These are phyloP conservation scores for Gymnocheta viridis DNA, from an alignment of 2,888 invertebrate genomes.

Conservation along the genomic window DNA sequence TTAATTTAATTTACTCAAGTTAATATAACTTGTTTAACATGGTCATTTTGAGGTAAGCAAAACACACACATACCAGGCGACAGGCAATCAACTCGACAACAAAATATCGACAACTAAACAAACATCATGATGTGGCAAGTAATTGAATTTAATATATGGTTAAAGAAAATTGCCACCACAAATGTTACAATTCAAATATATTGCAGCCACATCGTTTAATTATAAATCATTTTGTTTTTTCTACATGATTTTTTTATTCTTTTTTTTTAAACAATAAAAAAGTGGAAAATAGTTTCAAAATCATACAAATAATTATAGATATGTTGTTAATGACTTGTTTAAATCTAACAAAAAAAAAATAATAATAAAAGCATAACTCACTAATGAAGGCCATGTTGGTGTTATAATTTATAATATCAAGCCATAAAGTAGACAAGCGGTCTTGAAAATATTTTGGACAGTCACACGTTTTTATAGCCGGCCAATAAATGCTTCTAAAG, in stretches of 20 bases:
- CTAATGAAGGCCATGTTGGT: conserved; percentile 51
- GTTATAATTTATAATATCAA: conserved; percentile 29
- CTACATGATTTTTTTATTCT: neutral
- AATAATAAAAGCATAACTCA: neutral
- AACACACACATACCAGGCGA: conserved; percentile 2
- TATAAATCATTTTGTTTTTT: conserved; percentile 52
- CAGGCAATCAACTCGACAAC: neutral
- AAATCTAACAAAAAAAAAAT: conserved; percentile 8
- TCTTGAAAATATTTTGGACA: conserved; percentile 24
- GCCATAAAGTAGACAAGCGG: conserved; percentile 10
- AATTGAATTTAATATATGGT: conserved; percentile 65
- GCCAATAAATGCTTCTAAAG: neutral
- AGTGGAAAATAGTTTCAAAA: neutral
- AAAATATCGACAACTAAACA: conserved; percentile 33
- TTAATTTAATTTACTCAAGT: conserved; percentile 71
- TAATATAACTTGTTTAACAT: conserved; percentile 69
- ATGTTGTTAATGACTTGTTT: conserved; percentile 63
- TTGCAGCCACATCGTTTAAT: conserved; percentile 34
- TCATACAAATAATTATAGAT: conserved; percentile 8
- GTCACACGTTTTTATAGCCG: conserved; percentile 8
- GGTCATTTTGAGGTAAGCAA: conserved; percentile 45
- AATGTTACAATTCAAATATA: conserved; percentile 47
- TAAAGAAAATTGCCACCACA: conserved; percentile 38
- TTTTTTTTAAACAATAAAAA: neutral
- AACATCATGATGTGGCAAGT: conserved; percentile 54